phyloP scores from a whole-genome alignment of 2,888 invertebrate genomes.

The Morpho deidamia region DNA sequence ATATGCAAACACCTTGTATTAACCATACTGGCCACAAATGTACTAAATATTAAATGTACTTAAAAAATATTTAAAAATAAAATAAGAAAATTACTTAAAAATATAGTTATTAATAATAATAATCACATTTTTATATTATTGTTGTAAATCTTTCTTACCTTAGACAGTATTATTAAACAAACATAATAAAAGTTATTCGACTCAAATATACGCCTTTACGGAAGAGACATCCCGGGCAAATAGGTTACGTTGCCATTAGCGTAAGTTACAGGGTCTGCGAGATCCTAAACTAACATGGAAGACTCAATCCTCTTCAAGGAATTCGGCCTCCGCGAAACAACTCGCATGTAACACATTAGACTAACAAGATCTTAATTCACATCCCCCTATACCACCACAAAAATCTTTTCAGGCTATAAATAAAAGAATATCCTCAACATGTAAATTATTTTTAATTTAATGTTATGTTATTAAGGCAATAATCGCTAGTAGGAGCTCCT shows the following conservation, averaged over 20 bases:
- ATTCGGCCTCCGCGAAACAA: constrained; percentile 18
- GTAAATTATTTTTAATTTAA: constrained; percentile 21
- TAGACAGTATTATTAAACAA: too few relatives aligned
- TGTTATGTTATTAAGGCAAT: constrained; percentile 16
- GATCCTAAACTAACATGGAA: constrained; percentile 32
- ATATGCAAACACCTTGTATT: too few relatives aligned
- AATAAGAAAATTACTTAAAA: too few relatives aligned
- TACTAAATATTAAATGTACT: too few relatives aligned
- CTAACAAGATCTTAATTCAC: constrained; percentile 24
- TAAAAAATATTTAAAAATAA: too few relatives aligned
- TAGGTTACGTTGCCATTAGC: constrained; percentile 28
- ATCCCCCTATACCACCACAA: constrained; percentile 6
- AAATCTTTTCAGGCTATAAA: constrained; percentile 7
- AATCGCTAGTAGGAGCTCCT: constrained; percentile 15
- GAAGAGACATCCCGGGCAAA: constrained; percentile 23
- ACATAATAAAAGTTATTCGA: neutral
- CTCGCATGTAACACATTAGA: constrained; percentile 23
- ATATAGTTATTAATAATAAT: too few relatives aligned
- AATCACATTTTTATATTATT: too few relatives aligned
- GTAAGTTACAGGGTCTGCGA: constrained; percentile 24
- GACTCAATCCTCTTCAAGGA: constrained; percentile 22
- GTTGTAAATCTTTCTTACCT: too few relatives aligned
- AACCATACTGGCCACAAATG: too few relatives aligned
- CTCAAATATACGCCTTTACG: constrained; percentile 2
- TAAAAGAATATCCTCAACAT: constrained; percentile 7